A percentile compares a stretch with the other conserved stretches of the same genome.
These are phyloP conservation scores for Elymnias hypermnestra DNA, from an alignment of 1,140 invertebrate genomes.

Conservation along the genomic window DNA sequence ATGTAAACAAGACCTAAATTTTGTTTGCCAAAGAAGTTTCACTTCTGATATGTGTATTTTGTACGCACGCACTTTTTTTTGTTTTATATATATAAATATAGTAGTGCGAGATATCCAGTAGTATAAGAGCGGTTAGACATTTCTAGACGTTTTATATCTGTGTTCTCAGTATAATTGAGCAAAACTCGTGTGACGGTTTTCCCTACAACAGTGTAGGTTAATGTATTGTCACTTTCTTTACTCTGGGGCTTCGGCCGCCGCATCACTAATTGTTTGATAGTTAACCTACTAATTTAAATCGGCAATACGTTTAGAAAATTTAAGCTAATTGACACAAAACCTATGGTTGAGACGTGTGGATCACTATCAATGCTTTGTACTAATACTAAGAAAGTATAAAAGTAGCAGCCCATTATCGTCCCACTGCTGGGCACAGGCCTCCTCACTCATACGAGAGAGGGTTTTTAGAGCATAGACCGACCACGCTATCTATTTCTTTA, in stretches of 20 bases:
- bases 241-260: slow-evolving; percentile 35
- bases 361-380: neutral
- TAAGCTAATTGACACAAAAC: slow-evolving; percentile 9
- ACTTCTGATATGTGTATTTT: too few species aligned
- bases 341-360: neutral
- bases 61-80: too few species aligned
- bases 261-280: slow-evolving; percentile 68
- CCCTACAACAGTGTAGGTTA: slow-evolving; percentile 67
- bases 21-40: too few species aligned
- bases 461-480: too few species aligned
- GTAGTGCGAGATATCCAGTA: too few species aligned
- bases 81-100: too few species aligned
- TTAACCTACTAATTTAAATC: slow-evolving; percentile 71
- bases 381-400: too few species aligned
- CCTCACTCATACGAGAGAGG: too few species aligned
- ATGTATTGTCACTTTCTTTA: slow-evolving; percentile 70
- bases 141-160: slow-evolving; percentile 31
- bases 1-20: too few species aligned
- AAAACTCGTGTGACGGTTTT: slow-evolving; percentile 68
- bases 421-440: too few species aligned
- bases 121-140: neutral
- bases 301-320: slow-evolving; percentile 47
- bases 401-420: too few species aligned
- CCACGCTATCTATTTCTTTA: too few species aligned
- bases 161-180: slow-evolving; percentile 58